A percentile compares a stretch with the other conserved stretches of the same genome.
These are phyloP conservation scores for Daubentonia madagascariensis DNA, from an alignment of 2,113 vertebrate species.

Conservation along the genomic window DNA sequence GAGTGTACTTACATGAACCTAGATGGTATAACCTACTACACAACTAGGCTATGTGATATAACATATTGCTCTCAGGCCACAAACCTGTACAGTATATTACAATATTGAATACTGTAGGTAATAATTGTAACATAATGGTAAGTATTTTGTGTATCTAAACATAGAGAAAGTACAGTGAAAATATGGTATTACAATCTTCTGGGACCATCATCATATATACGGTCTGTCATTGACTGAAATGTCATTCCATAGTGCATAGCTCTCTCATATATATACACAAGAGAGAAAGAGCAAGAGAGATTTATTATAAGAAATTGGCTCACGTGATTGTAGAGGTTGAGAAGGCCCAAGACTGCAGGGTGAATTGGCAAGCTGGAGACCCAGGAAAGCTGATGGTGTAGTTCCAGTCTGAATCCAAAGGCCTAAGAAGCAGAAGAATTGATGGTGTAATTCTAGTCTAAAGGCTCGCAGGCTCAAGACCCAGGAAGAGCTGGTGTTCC, in stretches of 20 bases:
- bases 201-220: background rate
- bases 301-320: background rate
- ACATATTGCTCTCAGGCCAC: background rate
- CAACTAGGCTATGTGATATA: background rate
- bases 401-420: background rate
- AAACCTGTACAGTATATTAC: background rate
- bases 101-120: background rate
- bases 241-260: background rate
- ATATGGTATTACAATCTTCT: too few relatives aligned
- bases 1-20: background rate
- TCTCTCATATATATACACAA: background rate
- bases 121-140: too few relatives aligned
- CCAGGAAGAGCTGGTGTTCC: background rate
- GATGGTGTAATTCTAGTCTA: background rate
- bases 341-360: background rate
- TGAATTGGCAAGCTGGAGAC: background rate
- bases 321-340: background rate
- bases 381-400: background rate
- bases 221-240: background rate
- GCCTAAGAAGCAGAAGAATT: background rate
- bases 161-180: too few relatives aligned
- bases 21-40: background rate
- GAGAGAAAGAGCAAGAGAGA: too few relatives aligned
- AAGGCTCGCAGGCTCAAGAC: background rate
- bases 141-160: too few relatives aligned